These are phyloP conservation scores for Dascillus cervinus DNA, from an alignment of 2,888 invertebrate genomes.

Conservation along the genomic window DNA sequence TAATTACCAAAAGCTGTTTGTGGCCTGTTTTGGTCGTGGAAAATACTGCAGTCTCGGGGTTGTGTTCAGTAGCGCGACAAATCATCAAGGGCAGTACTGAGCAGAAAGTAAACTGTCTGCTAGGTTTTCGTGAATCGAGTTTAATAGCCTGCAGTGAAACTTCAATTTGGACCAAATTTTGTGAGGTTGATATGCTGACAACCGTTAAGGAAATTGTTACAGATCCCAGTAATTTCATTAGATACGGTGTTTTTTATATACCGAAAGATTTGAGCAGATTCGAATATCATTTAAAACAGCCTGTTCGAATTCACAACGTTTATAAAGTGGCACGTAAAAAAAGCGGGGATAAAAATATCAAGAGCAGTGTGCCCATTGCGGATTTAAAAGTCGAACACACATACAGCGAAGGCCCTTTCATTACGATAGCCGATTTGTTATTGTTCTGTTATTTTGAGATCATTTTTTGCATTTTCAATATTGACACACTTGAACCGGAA, in stretches of 20 bases:
- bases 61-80: conserved; percentile 65
- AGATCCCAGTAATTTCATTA: conserved; percentile 8
- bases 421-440: conserved; percentile 78
- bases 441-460: conserved; percentile 64
- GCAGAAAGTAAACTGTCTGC: conserved; percentile 42
- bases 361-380: conserved; percentile 44
- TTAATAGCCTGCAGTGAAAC: conserved; percentile 75
- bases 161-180: conserved; percentile 87
- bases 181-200: conserved; percentile 72
- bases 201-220: conserved; percentile 47
- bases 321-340: conserved; percentile 63
- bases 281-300: conserved; percentile 77
- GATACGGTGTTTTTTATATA: conserved; percentile 37
- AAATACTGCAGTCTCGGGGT: conserved; percentile 62
- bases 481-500: conserved; percentile 33
- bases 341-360: conserved; percentile 33
- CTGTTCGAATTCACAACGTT: conserved; percentile 78
- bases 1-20: too few relatives aligned
- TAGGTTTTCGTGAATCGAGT: conserved; percentile 76
- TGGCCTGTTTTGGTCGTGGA: conserved; percentile 58
- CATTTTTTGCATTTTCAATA: conserved; percentile 46
- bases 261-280: conserved; percentile 69
- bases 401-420: conserved; percentile 74
- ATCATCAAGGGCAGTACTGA: conserved; percentile 44
- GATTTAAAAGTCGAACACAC: conserved; percentile 55